Evolutionary conservation across 2,797 vertebrate genomes (phyloP).

Genomic region (Perodicticus potto): DNA sequence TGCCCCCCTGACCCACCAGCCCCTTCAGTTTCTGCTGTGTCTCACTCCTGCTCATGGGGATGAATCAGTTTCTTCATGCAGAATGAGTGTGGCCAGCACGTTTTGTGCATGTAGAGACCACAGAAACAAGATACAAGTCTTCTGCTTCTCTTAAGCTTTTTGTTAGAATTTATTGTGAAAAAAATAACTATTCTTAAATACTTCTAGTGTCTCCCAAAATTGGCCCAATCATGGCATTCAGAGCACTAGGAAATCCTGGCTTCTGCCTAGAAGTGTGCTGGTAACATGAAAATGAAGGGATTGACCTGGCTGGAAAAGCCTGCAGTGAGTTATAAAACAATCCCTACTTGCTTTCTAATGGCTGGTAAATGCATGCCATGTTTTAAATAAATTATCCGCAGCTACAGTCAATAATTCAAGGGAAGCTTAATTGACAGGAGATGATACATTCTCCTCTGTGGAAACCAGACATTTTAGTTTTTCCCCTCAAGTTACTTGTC

Average conservation of each 20-base stretch:
- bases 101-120: neutral
- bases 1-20: rapidly evolving
- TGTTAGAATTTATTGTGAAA: slow-evolving; percentile 5
- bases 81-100: neutral
- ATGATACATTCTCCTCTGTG: slow-evolving; percentile 51
- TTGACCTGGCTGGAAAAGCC: slow-evolving; percentile 12
- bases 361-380: slow-evolving; percentile 41
- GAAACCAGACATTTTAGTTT: slow-evolving; percentile 8
- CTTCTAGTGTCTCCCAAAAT: neutral
- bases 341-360: slow-evolving; percentile 48
- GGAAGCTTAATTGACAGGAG: slow-evolving; percentile 49
- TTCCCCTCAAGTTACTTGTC: slow-evolving; percentile 34
- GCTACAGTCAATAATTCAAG: slow-evolving; percentile 62
- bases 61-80: neutral
- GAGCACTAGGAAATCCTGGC: neutral
- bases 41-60: neutral
- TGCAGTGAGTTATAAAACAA: neutral
- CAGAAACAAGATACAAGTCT: neutral
- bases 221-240: neutral
- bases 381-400: slow-evolving; percentile 67
- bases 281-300: slow-evolving; percentile 42
- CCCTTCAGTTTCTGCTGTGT: neutral
- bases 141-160: neutral
- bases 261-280: neutral
- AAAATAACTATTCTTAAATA: slow-evolving; percentile 32